Percentiles rank a stretch among this genome's conserved stretches.
Evolutionary conservation across 2,113 vertebrate genomes (phyloP).

Genomic region (Arizona elegans): DNA sequence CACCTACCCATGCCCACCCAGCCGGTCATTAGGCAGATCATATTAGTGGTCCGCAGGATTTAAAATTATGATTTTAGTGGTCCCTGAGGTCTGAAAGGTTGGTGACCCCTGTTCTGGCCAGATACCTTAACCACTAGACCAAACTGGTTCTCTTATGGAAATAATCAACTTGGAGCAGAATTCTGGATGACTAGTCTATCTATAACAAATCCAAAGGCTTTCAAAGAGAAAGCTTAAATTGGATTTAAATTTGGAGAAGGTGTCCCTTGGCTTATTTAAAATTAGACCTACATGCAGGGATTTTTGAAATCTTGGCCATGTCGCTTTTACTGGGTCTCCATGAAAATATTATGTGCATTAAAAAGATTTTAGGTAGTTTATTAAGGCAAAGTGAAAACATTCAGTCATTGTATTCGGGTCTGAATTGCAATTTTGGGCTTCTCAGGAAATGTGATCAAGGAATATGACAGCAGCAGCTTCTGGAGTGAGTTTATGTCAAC

Average conservation of each 20-base stretch:
- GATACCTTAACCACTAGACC: background rate
- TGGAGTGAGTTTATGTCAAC: background rate
- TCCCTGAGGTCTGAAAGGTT: too few species aligned
- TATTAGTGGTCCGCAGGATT: too few species aligned
- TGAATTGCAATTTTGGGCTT: background rate
- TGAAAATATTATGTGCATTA: background rate
- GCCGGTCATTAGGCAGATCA: too few species aligned
- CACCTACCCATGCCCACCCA: too few species aligned
- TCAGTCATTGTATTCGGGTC: background rate
- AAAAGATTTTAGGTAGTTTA: background rate
- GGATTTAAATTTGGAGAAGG: background rate
- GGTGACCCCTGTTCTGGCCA: too few species aligned
- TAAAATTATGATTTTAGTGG: too few species aligned
- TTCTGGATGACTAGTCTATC: background rate
- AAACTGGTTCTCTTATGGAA: background rate
- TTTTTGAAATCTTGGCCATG: background rate
- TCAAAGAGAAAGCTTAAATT: background rate
- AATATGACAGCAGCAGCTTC: background rate
- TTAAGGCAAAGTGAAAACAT: background rate
- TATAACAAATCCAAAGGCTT: background rate
- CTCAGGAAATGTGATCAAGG: background rate
- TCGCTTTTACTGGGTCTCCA: background rate
- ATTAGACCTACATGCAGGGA: background rate
- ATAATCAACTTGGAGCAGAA: background rate
- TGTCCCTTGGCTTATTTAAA: background rate